Conservation (phyloP, 2,113 vertebrate species). For the Polyodon spathula region DNA sequence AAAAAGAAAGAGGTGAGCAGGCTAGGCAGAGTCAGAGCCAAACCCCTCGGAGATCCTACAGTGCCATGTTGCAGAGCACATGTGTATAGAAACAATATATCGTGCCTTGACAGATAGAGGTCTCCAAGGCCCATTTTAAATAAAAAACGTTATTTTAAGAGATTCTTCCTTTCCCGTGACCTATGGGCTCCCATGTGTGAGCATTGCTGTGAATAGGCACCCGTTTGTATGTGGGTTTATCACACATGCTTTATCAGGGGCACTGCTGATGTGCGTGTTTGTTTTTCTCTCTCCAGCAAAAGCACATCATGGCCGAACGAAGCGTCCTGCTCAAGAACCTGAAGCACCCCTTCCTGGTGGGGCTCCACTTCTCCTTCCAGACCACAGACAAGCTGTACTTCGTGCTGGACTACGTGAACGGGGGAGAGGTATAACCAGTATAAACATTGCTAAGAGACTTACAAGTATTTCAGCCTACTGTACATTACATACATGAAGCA, state of each 20-base stretch:
- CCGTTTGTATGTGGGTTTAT: background rate
- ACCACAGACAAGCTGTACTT: conserved; percentile 70
- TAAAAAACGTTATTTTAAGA: too few species aligned
- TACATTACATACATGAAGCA: too few species aligned
- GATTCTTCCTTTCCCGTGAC: too few species aligned
- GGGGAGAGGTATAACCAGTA: conserved; percentile 54
- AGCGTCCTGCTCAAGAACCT: conserved; percentile 69
- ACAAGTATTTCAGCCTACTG: too few species aligned
- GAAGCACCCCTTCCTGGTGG: conserved; percentile 67
- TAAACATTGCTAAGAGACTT: background rate
- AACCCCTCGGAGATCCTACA: background rate
- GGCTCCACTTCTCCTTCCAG: conserved; percentile 69
- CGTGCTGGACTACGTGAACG: conserved; percentile 66
- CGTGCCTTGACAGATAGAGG: too few species aligned
- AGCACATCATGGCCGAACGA: conserved; percentile 71
- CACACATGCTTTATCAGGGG: background rate
- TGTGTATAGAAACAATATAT: too few species aligned
- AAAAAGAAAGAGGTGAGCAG: conserved; percentile 68
- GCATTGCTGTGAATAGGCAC: too few species aligned
- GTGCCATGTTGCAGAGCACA: background rate
- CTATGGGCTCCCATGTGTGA: too few species aligned
- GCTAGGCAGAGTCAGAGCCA: background rate
- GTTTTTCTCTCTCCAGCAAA: conserved; percentile 47
- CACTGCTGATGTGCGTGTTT: background rate
- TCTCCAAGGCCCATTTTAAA: too few species aligned